These are phyloP conservation scores for Aulostomus chinensis DNA, from an alignment of 2,797 vertebrate genomes.

Conservation along the genomic window DNA sequence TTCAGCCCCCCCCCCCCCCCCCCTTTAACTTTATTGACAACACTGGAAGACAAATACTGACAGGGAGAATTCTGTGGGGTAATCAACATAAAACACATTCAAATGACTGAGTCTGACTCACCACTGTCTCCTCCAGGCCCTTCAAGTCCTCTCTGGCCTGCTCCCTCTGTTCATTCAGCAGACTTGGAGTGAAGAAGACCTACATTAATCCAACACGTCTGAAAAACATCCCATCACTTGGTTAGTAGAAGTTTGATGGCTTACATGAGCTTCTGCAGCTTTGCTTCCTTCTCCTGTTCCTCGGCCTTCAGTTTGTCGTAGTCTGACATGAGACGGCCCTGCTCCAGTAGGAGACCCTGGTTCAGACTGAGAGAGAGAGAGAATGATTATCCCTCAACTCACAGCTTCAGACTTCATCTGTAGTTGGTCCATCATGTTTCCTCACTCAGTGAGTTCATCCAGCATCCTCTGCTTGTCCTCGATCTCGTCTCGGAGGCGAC, in stretches of 20 bases:
- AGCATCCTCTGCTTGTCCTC: conserved; percentile 91
- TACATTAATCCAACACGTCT: neutral
- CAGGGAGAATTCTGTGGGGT: too few species aligned
- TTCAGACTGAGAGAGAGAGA: conserved; percentile 79
- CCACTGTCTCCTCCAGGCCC: conserved; percentile 92
- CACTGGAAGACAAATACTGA: too few species aligned
- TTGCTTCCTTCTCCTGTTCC: conserved; percentile 87
- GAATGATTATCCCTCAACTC: too few species aligned
- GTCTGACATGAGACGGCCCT: conserved; percentile 86
- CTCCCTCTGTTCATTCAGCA: conserved; percentile 88
- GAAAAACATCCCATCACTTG: neutral
- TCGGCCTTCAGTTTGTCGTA: conserved; percentile 88
- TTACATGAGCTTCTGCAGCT: conserved; percentile 88
- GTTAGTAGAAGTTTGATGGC: too few species aligned
- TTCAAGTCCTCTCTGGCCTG: conserved; percentile 90
- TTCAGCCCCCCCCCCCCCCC: too few species aligned
- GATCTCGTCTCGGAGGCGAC: conserved; percentile 88
- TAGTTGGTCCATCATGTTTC: neutral
- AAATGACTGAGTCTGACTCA: conserved; percentile 74
- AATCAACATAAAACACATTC: too few species aligned
- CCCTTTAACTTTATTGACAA: too few species aligned
- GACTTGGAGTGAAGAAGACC: conserved; percentile 58
- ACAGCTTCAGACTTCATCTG: too few species aligned
- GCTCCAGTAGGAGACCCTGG: conserved; percentile 88
- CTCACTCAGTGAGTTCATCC: conserved; percentile 90